Evolutionary conservation across 2,888 invertebrate genomes (phyloP), one percentile per base, ranked within the genome.

Genomic region (Temnothorax ravouxi): DNA sequence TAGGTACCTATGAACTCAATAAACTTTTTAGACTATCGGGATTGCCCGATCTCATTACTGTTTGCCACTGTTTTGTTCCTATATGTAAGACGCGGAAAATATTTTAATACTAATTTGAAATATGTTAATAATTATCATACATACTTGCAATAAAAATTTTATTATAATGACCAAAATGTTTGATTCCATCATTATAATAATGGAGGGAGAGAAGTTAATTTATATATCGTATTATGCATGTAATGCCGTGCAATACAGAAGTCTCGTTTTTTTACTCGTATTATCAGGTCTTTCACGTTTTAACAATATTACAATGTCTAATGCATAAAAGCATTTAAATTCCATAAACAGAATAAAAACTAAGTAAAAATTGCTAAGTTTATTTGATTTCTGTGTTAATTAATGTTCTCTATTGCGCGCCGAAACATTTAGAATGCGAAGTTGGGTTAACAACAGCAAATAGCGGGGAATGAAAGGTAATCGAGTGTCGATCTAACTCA

Each of bases 401-500:
- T 61, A 61, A 52, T 34, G n/a, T 59, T 56, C 15, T 11, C 18
- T 44, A 66, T 56, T 9, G 34, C 47, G 13, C 25, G 0, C 11
- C 25, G 25, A 54, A 25, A 4, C 13, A 11, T 34, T 34, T 25
- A 25, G 4, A 41, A 77, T 6, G 34, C 47, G 13, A 47, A 56
- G n/a, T 0, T 54, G 29, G 18, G 5, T 54, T 44, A 38, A 59
- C 18, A 21, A 59, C 18, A 21, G 47, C 18, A 21, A 47, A 47
- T 67, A 59, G 44, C 21, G 29, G 21, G 18, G 15, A 67, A 44
- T 21, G 56, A 38, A 34, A 59, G 25, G 21, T 38, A 69, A 69
- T 69, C 47, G 21, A 59, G 34, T 44, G 71, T 52, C 44, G 56
- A 67, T 72, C 29, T 59, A 54, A 38, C 54, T 62, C 25, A 18